Evolutionary conservation across 23 tunicate species (phyloP).

Genomic region (Corella eumyota): DNA sequence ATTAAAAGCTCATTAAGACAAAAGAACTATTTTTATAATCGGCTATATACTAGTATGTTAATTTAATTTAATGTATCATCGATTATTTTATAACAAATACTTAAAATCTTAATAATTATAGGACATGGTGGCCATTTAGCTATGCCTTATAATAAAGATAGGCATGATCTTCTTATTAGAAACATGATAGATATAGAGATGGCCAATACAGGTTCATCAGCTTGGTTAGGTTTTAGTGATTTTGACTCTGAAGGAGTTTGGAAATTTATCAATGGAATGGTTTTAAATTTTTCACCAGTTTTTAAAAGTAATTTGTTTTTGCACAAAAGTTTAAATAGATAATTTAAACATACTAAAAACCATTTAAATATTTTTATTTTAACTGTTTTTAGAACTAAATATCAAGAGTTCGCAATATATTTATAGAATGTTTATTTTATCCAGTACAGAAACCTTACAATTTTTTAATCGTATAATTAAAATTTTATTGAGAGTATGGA

Average conservation of each 20-base stretch:
- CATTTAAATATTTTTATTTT: neutral
- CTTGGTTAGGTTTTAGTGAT: slow-evolving; percentile 52
- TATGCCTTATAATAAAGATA: slow-evolving; percentile 19
- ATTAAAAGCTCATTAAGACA: too few species aligned
- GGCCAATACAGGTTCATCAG: neutral
- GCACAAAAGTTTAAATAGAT: too few species aligned
- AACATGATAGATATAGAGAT: neutral
- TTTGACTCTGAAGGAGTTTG: slow-evolving; percentile 23
- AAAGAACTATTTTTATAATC: too few species aligned
- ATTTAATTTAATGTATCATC: too few species aligned
- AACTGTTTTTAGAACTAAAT: neutral
- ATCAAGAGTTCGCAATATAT: neutral
- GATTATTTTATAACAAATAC: too few species aligned
- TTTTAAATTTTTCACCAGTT: slow-evolving; percentile 15
- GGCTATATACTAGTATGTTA: too few species aligned
- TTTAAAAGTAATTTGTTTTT: slow-evolving; percentile 40
- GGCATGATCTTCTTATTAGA: slow-evolving; percentile 13
- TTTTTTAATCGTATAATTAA: too few species aligned
- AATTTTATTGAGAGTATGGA: too few species aligned
- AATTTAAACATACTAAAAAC: neutral
- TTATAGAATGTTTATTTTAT: neutral
- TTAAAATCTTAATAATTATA: too few species aligned
- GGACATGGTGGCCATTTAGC: slow-evolving; percentile 43
- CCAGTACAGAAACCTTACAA: too few species aligned
- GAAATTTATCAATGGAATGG: slow-evolving; percentile 22